Conservation (phyloP, 2,888 invertebrate species). For the Adelphocoris suturalis region DNA sequence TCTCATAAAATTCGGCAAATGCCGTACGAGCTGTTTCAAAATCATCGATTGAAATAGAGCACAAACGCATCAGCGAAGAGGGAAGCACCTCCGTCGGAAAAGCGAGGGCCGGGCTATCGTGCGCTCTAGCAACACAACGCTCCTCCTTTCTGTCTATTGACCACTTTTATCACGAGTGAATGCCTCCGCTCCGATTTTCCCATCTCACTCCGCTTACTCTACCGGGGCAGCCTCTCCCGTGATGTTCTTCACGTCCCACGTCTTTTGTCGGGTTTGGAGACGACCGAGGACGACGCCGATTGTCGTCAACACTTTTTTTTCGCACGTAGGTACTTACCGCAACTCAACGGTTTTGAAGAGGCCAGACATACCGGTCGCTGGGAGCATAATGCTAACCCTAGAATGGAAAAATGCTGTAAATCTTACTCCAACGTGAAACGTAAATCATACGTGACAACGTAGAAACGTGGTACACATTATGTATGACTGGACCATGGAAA, state of each 20-base stretch:
- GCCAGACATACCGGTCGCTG: background rate
- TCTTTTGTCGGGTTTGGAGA: background rate
- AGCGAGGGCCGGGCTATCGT: constrained; percentile 24
- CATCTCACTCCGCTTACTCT: background rate
- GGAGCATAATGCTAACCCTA: too few species aligned
- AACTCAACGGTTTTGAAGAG: background rate
- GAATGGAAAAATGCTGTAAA: too few species aligned
- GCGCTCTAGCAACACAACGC: background rate
- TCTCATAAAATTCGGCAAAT: background rate
- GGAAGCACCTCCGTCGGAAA: constrained; percentile 4
- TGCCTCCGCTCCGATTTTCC: constrained; percentile 13
- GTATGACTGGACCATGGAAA: too few species aligned
- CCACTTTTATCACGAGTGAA: constrained; percentile 51
- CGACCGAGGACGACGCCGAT: background rate
- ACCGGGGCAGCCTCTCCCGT: background rate
- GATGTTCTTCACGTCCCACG: constrained; percentile 7
- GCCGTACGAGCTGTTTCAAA: background rate
- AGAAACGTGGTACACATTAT: too few species aligned
- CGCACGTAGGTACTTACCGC: background rate
- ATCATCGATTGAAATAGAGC: constrained; percentile 12
- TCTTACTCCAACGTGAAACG: too few species aligned
- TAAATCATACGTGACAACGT: too few species aligned
- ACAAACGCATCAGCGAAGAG: constrained; percentile 13
- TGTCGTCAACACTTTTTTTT: background rate
- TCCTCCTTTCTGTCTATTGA: constrained; percentile 31